Evolutionary conservation across 2,888 invertebrate species (phyloP).

Genomic region (Nomada lathburiana): DNA sequence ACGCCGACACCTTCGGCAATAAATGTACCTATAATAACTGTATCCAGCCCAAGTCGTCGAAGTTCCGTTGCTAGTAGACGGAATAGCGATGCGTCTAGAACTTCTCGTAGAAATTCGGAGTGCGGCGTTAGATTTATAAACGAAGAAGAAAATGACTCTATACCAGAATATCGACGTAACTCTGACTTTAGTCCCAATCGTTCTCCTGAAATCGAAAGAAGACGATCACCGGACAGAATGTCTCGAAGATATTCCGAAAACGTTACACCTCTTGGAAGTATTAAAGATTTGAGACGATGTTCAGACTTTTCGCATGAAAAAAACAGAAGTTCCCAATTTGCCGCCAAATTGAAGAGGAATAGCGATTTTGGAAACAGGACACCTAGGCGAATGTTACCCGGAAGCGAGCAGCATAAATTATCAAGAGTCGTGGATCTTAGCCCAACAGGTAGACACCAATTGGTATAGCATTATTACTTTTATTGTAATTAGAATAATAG

Average conservation of each 20-base stretch:
- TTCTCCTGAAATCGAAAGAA: conserved; percentile 65
- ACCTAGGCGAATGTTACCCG: conserved; percentile 74
- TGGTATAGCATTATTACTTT: too few species aligned
- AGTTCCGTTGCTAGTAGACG: conserved; percentile 80
- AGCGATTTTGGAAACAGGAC: conserved; percentile 82
- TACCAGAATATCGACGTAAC: conserved; percentile 45
- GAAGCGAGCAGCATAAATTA: conserved; percentile 72
- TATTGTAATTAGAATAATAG: neutral
- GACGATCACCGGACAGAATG: conserved; percentile 68
- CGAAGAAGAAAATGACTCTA: conserved; percentile 67
- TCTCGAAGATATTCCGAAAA: conserved; percentile 79
- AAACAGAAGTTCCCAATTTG: conserved; percentile 80
- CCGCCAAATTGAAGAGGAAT: conserved; percentile 80
- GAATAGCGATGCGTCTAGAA: conserved; percentile 68
- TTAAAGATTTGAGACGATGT: conserved; percentile 77
- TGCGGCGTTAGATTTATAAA: conserved; percentile 80
- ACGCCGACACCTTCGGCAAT: conserved; percentile 80
- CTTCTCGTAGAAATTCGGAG: conserved; percentile 79
- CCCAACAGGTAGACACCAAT: conserved; percentile 69
- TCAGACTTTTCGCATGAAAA: conserved; percentile 81
- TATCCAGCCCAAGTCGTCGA: conserved; percentile 81
- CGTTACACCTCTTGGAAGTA: conserved; percentile 75
- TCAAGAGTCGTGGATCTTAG: conserved; percentile 77
- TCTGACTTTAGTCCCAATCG: conserved; percentile 63
- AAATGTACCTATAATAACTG: conserved; percentile 81